A percentile compares a stretch with the other conserved stretches of the same genome.
Evolutionary conservation across 2,113 vertebrate species (phyloP).

Genomic region (Indicator indicator): DNA sequence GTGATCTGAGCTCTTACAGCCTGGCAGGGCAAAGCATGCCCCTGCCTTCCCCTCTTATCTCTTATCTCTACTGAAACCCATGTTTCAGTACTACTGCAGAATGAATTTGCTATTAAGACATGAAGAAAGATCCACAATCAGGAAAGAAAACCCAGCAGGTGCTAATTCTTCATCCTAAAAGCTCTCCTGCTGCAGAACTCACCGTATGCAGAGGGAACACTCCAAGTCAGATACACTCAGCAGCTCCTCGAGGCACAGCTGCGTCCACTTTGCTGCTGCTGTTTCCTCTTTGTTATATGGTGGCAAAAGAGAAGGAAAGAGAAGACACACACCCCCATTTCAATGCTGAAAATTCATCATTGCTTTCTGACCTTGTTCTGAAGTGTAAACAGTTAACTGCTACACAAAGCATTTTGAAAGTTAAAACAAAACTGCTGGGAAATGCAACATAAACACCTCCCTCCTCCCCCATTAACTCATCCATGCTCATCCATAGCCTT

Average conservation of each 20-base stretch:
- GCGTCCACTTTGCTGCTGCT: neutral
- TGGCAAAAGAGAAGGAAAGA: neutral
- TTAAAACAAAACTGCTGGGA: neutral
- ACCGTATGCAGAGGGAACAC: constrained; percentile 92
- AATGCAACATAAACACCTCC: neutral
- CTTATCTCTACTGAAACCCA: neutral
- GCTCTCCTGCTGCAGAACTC: neutral
- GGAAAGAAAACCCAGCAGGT: neutral
- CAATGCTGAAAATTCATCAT: neutral
- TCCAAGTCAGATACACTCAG: constrained; percentile 86
- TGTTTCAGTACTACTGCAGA: neutral
- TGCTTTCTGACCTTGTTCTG: neutral
- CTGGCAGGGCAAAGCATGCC: neutral
- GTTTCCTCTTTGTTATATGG: neutral
- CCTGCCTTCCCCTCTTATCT: neutral
- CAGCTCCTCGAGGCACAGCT: neutral
- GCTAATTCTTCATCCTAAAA: neutral
- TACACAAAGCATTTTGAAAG: neutral
- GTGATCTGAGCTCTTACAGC: neutral
- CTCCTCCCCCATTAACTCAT: neutral
- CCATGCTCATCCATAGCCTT: neutral
- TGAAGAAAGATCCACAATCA: neutral
- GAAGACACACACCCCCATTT: rapidly evolving
- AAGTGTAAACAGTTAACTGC: neutral
- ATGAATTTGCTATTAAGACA: neutral